Evolutionary conservation across 2,113 vertebrate genomes (phyloP), one percentile per base, ranked within the genome.

Genomic region (Sander vitreus): DNA sequence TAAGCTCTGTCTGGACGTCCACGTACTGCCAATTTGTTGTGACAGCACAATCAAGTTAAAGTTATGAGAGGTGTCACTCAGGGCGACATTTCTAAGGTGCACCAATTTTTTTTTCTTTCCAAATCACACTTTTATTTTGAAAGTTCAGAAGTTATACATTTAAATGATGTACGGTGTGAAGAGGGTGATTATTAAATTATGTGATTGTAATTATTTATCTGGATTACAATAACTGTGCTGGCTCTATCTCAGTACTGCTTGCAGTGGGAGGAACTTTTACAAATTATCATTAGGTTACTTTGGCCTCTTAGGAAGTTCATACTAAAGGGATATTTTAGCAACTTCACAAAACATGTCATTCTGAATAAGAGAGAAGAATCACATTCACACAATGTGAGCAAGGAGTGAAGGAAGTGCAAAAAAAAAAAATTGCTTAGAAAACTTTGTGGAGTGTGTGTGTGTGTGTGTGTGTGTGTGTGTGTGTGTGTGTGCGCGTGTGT

Each of bases 381-480:
- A 30, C 69, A 64, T 72, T 19, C 43, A 80, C 39, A 80, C 33
- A 73, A 50, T 51, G 36, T 54, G 27, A 63, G 50, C 19, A 10
- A 57, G 21, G 45, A 53, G 36, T 47, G 39, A 47, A 68, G 73
- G 69, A 84, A 51, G 73, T 33, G 33, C 33, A 6, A 33, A 33
- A 33, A 33, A 33, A n/a, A n/a, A 6, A 33, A 33, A 6, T 33
- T 33, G 6, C 33, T 33, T 6, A 6, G 5, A 33, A 33, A 33
- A 33, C 6, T 33, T 33, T 1, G 33, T 33, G 33, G 33, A 33
- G 33, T 25, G 33, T 1, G 55, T 2, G 6, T 36, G 54, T 47
- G 67, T 39, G 16, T 66, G 63, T 62, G 70, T 55, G 69, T 55
- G 55, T 74, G 67, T 60, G 67, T 69, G 67, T 70, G 55, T 39